Base-by-base conservation (phyloP, 2,113 vertebrate species). In the Limanda limanda region DNA sequence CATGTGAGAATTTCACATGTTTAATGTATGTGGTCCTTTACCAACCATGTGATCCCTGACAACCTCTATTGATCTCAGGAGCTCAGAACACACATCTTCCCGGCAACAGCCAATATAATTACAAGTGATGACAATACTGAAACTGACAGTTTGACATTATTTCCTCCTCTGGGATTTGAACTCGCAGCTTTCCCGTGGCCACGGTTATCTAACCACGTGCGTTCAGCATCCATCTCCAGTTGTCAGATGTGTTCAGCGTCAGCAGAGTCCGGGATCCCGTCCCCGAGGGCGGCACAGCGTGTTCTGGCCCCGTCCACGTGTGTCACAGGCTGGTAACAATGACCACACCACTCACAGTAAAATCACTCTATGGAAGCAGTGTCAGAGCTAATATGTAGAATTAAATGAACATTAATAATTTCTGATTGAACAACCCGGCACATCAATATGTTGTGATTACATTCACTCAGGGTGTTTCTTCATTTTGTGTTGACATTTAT, bases 61-160 rank as follows among this genome's bases (percentile, higher is more conserved):
- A 62, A 71, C 69, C 78, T 65, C n/a, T 18, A 83, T 66, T 52
- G 78, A 81, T 88, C 69, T 18, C 42, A 27, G 5, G 17, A 69
- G 37, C 56, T 37, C 45, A 20, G 51, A 74, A 62, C 35, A 31
- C 37, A 21, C 35, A 57, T 69, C 35, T 58, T 68, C 35, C 18
- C 54, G 40, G 69, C 66, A 12, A 10, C 27, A 60, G 74, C 61
- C 42, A 58, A 73, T 67, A 60, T 25, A 56, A 79, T 82, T 74
- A 70, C 35, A 76, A 52, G 25, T 8, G 35, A 76, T 85, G 86
- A 90, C 72, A 56, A 45, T 27, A 78, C 56, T 31, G 10, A 66
- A 68, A 71, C 76, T 85, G 89, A 91, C 86, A 91, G 78, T 71
- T 76, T 86, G 80, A 89, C 81, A 68, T 80, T 5, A 60, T 80